A percentile compares a stretch with the other conserved stretches of the same genome.
Evolutionary conservation across 2,888 invertebrate genomes (phyloP).

Genomic region (Strigamia transsilvanica): DNA sequence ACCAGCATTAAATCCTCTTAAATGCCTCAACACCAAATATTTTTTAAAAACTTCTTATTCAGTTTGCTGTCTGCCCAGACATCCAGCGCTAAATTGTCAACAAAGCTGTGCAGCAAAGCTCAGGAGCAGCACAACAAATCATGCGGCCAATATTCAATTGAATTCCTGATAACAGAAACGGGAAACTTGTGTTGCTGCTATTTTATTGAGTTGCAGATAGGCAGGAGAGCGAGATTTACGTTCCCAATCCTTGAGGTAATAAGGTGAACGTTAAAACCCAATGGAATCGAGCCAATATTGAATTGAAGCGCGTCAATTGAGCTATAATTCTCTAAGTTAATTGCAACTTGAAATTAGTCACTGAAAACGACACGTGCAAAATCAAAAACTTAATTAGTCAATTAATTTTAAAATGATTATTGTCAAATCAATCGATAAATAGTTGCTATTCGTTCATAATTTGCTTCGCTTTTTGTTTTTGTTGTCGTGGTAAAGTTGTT

Average conservation of each 20-base stretch:
- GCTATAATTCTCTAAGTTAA: not conserved
- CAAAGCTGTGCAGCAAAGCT: conserved; percentile 2
- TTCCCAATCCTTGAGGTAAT: not conserved
- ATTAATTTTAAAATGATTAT: too few species aligned
- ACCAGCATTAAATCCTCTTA: not conserved
- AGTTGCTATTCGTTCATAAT: not conserved
- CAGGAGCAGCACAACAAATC: conserved; percentile 6
- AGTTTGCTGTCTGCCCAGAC: too few species aligned
- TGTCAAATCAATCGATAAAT: conserved; percentile 13
- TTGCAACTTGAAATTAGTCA: not conserved
- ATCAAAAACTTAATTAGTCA: too few species aligned
- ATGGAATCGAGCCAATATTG: not conserved
- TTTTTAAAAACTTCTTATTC: too few species aligned
- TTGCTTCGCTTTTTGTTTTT: not conserved
- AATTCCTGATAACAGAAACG: conserved; percentile 1
- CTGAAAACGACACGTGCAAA: too few species aligned
- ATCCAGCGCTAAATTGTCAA: not conserved
- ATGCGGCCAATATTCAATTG: not conserved
- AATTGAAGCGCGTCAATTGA: not conserved
- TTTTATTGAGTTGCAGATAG: not conserved
- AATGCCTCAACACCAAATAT: too few species aligned
- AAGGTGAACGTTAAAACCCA: not conserved
- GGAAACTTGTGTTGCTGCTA: conserved; percentile 14
- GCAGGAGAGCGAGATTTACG: not conserved
- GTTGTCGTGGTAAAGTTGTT: not conserved